Percentiles rank a stretch among this genome's conserved stretches.
Evolutionary conservation across 2,888 invertebrate species (phyloP).

Genomic region (Drosophila hawaiiensis): DNA sequence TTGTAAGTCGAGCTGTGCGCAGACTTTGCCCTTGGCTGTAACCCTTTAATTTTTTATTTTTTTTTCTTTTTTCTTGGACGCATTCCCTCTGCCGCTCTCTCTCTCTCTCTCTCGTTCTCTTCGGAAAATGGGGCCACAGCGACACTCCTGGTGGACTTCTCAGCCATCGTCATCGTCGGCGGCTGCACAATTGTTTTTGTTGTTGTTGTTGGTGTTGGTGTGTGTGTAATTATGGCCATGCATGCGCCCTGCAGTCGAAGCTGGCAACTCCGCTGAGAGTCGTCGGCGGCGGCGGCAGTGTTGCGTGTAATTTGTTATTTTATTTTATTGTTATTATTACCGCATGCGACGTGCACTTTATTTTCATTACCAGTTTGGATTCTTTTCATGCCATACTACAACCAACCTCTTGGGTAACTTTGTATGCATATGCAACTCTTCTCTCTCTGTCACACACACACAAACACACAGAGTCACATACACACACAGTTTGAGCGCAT

Average conservation of each 20-base stretch:
- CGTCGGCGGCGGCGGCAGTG: constrained; percentile 68
- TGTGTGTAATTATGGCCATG: constrained; percentile 72
- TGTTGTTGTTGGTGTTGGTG: constrained; percentile 50
- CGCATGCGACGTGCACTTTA: constrained; percentile 81
- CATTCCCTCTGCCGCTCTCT: constrained; percentile 26
- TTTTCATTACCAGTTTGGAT: constrained; percentile 81
- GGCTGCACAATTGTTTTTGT: constrained; percentile 54
- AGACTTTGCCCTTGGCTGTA: constrained; percentile 66
- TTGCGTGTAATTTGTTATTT: constrained; percentile 84
- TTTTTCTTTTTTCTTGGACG: constrained; percentile 23
- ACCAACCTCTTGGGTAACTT: constrained; percentile 57
- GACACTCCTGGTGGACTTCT: constrained; percentile 27
- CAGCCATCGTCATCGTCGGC: constrained; percentile 32
- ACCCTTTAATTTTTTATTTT: constrained; percentile 48
- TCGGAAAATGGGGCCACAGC: constrained; percentile 68
- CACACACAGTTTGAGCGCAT: constrained; percentile 42
- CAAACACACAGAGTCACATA: background rate
- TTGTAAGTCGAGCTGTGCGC: constrained; percentile 41
- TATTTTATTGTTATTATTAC: constrained; percentile 84
- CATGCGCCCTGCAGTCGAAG: constrained; percentile 34
- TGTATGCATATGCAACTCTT: constrained; percentile 35
- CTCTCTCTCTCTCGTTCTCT: constrained; percentile 22
- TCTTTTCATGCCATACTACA: constrained; percentile 67
- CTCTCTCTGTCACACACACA: constrained; percentile 1
- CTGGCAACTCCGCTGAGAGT: constrained; percentile 10